Percentiles rank a stretch among this genome's conserved stretches.
Evolutionary conservation across 2,888 invertebrate species (phyloP).

Genomic region (Eristalis tenax): DNA sequence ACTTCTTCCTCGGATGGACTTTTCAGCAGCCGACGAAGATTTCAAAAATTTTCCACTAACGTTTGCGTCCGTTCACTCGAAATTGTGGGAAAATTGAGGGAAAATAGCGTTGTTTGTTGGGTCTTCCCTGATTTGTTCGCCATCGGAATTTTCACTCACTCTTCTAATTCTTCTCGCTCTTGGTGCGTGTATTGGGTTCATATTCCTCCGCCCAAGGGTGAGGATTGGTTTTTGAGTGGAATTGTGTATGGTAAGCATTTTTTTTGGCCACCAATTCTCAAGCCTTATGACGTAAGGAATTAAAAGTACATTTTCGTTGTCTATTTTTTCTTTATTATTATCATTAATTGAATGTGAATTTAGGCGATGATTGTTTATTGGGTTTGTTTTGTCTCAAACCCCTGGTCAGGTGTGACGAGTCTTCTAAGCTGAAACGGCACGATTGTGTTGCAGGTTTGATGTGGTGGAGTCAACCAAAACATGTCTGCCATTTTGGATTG

Average conservation of each 20-base stretch:
- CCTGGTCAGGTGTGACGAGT: not conserved
- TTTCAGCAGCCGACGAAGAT: not conserved
- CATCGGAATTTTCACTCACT: constrained; percentile 35
- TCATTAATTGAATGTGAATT: not conserved
- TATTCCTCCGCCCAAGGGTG: constrained; percentile 30
- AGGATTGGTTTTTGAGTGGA: constrained; percentile 8
- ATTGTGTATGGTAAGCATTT: not conserved
- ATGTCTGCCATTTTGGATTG: constrained; percentile 65
- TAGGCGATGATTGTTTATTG: not conserved
- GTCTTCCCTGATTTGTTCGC: not conserved
- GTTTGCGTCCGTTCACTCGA: not conserved
- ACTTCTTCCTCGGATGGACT: not conserved
- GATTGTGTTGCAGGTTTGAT: not conserved
- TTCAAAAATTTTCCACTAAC: not conserved
- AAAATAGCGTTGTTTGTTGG: not conserved
- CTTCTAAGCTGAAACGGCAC: not conserved
- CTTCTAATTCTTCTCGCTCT: not conserved
- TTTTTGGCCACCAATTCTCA: not conserved
- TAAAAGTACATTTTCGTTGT: not conserved
- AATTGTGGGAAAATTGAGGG: not conserved
- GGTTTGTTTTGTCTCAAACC: not conserved
- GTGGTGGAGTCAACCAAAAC: constrained; percentile 38
- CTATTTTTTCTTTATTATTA: not conserved
- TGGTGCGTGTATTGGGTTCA: not conserved
- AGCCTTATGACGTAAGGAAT: constrained; percentile 51